A percentile compares a stretch with the other conserved stretches of the same genome.
phyloP scores from a whole-genome alignment of 2,888 invertebrate species.

The Cacoxenus indagator region DNA sequence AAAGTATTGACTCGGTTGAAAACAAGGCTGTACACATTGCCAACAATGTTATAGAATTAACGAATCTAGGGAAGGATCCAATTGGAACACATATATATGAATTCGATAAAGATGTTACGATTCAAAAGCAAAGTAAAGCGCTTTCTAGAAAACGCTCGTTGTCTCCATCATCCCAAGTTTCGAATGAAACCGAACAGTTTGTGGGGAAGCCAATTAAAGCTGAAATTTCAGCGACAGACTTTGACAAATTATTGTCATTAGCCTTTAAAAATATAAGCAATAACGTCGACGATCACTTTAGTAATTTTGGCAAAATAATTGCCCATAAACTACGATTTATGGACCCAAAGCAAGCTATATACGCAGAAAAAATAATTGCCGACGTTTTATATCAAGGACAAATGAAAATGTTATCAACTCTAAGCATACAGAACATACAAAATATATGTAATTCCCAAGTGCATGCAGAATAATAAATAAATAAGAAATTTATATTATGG shows the following conservation, averaged over 20 bases:
- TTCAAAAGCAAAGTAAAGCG: constrained; percentile 19
- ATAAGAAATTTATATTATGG: not conserved
- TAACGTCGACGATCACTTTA: constrained; percentile 62
- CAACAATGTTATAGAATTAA: not conserved
- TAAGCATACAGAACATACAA: constrained; percentile 57
- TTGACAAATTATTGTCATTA: constrained; percentile 64
- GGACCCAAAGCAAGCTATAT: constrained; percentile 66
- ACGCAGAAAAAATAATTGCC: constrained; percentile 68
- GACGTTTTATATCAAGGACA: constrained; percentile 70
- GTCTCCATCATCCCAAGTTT: constrained; percentile 57
- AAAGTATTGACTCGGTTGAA: constrained; percentile 21
- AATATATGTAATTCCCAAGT: constrained; percentile 51
- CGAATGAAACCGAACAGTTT: constrained; percentile 54
- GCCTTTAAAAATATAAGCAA: constrained; percentile 65
- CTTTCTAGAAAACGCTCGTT: constrained; percentile 54
- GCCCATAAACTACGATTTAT: constrained; percentile 68
- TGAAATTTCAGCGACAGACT: constrained; percentile 63
- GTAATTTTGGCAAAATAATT: constrained; percentile 68
- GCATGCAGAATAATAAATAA: constrained; percentile 53
- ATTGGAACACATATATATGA: constrained; percentile 18
- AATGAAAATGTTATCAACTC: constrained; percentile 65
- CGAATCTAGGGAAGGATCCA: constrained; percentile 3
- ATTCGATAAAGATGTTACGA: constrained; percentile 19
- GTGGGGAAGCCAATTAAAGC: constrained; percentile 59
- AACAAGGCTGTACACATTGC: not conserved